Base-by-base conservation (phyloP, 2,888 invertebrate species). In the Philaethria dido region DNA sequence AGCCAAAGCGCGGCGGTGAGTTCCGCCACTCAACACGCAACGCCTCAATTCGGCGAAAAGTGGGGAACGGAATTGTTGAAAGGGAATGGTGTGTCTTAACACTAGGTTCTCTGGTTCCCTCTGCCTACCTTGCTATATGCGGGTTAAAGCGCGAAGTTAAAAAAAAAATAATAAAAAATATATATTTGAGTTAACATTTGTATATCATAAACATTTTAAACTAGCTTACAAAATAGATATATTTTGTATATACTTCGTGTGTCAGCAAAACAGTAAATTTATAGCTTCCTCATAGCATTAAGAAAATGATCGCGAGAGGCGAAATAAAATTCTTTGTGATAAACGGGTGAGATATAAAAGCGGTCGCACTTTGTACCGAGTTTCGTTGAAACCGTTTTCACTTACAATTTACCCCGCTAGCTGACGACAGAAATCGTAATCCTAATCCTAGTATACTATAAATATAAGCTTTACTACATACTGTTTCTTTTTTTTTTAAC, bases 251-350 rank as follows among this genome's bases (percentile, higher is more conserved):
- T 44, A 57, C 18, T 9, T 39, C 42, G 16, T 44, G 13, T 29
- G 52, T 44, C 25, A 45, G 25, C 60, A 25, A 44, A 25, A 45
- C 29, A 0, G 18, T 45, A 45, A 60, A 60, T 45, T 60, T 60
- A 60, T 60, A 45, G 60, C 8, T 45, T 60, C 60, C 60, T 60
- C 60, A 45, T 60, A 45, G 44, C 45, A 33, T 60, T 60, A 60
- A 45, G 45, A 45, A 60, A 18, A 60, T 60, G 44, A 45, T 60
- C 45, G 60, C 29, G 29, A 45, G 3, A 29, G n/a, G 44, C 29
- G 45, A 45, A 45, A 42, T 57, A 57, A 57, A 57, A 45, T 44
- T 60, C 45, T 60, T 47, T 47, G 18, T 60, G 33, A 42, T 57
- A 57, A 44, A 60, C 47, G 29, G 14, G 60, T 60, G 45, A 60